phyloP scores from a whole-genome alignment of 2,797 vertebrate genomes.

The Chelidonichthys spinosus region DNA sequence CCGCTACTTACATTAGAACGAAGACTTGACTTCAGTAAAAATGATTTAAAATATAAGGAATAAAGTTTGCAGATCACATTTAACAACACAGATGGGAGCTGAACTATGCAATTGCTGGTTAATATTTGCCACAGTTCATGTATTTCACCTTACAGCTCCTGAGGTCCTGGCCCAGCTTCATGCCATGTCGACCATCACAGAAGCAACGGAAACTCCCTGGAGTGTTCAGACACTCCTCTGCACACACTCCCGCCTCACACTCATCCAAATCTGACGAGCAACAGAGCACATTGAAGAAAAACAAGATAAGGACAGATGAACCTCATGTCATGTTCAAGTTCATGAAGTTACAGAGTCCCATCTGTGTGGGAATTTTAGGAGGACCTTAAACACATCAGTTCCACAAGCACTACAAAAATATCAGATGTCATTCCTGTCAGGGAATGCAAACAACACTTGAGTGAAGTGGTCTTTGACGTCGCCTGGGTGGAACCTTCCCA shows the following conservation, averaged over 20 bases:
- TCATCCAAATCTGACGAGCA: slow-evolving; percentile 90
- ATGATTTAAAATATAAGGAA: neutral
- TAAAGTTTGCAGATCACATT: neutral
- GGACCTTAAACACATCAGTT: slow-evolving; percentile 31
- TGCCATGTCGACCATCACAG: slow-evolving; percentile 93
- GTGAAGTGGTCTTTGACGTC: slow-evolving; percentile 51
- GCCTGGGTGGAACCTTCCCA: slow-evolving; percentile 20
- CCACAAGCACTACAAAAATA: slow-evolving; percentile 9
- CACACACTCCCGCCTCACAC: slow-evolving; percentile 89
- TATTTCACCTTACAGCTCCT: slow-evolving; percentile 92
- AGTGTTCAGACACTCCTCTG: slow-evolving; percentile 91
- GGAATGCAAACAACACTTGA: slow-evolving; percentile 74
- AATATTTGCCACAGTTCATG: slow-evolving; percentile 29
- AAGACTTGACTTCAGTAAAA: neutral
- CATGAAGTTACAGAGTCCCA: slow-evolving; percentile 10
- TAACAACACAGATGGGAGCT: neutral
- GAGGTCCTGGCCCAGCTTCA: slow-evolving; percentile 90
- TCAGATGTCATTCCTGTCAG: slow-evolving; percentile 21
- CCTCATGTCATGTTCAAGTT: neutral
- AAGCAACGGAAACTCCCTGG: slow-evolving; percentile 93
- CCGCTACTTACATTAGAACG: neutral
- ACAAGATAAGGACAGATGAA: slow-evolving; percentile 11
- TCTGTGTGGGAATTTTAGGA: slow-evolving; percentile 30
- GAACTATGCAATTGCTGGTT: slow-evolving; percentile 8
- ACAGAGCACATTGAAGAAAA: slow-evolving; percentile 21